These are phyloP conservation scores for Lomographa bimaculata DNA, from an alignment of 2,888 invertebrate species.

Conservation along the genomic window DNA sequence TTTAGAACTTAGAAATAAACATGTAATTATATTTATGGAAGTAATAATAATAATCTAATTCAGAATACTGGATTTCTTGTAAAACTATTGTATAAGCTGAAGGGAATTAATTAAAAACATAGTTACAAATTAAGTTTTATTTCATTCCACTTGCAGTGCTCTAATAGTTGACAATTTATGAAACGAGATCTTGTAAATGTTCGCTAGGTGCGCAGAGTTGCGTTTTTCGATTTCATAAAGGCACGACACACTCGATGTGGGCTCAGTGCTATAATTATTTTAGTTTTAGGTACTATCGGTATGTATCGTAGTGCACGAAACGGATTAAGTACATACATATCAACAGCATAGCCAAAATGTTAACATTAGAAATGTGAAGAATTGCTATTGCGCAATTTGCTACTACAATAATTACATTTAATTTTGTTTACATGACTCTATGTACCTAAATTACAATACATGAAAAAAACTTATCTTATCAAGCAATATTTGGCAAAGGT, in stretches of 20 bases:
- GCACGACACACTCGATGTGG: constrained; percentile 52
- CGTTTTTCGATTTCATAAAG: constrained; percentile 49
- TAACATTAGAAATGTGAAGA: constrained; percentile 21
- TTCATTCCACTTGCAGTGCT: constrained; percentile 73
- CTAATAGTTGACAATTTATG: constrained; percentile 66
- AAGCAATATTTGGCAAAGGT: constrained; percentile 53
- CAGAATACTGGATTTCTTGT: too few species aligned
- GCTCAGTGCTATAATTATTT: constrained; percentile 32
- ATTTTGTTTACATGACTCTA: constrained; percentile 29
- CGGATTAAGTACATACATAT: constrained; percentile 44
- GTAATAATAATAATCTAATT: too few species aligned
- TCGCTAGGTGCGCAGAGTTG: constrained; percentile 37
- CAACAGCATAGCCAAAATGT: constrained; percentile 34
- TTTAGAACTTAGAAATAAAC: too few species aligned
- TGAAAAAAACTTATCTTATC: constrained; percentile 40
- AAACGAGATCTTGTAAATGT: constrained; percentile 62
- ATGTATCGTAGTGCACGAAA: constrained; percentile 30
- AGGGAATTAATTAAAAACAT: constrained; percentile 38
- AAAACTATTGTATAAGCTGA: too few species aligned
- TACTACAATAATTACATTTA: constrained; percentile 16
- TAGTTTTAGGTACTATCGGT: constrained; percentile 31
- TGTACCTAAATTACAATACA: constrained; percentile 31
- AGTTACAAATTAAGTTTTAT: constrained; percentile 59
- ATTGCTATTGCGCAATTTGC: constrained; percentile 11
- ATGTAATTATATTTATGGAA: too few species aligned